Conservation (phyloP, 2,797 vertebrate genomes). For the Aeoliscus strigatus region DNA sequence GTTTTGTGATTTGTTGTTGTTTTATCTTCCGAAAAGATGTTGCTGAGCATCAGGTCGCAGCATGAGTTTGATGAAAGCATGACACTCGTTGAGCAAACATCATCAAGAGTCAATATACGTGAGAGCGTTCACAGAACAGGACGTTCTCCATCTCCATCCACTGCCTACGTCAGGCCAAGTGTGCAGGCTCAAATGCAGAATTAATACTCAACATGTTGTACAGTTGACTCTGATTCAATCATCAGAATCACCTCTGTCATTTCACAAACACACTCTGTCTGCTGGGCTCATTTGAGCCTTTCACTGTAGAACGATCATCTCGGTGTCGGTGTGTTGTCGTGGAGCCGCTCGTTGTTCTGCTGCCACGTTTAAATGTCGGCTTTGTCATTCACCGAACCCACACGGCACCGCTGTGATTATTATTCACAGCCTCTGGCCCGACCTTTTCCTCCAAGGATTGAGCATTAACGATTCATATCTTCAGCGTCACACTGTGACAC, state of each 20-base stretch:
- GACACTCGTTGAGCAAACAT: too few relatives aligned
- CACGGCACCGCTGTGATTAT: conserved; percentile 19
- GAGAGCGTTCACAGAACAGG: too few relatives aligned
- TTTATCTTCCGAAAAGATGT: too few relatives aligned
- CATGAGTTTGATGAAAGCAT: too few relatives aligned
- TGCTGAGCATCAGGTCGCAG: too few relatives aligned
- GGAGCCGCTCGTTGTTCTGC: conserved; percentile 11
- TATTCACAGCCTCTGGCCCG: conserved; percentile 36
- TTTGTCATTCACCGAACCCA: conserved; percentile 39
- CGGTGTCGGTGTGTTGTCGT: conserved; percentile 4
- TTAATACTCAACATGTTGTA: conserved; percentile 4
- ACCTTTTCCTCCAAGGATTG: conserved; percentile 41
- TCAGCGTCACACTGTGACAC: conserved; percentile 5
- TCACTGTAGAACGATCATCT: conserved; percentile 3
- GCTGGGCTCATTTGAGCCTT: conserved; percentile 5
- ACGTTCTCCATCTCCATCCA: too few relatives aligned
- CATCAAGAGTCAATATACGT: too few relatives aligned
- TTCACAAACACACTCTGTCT: not conserved
- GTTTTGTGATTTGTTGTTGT: too few relatives aligned
- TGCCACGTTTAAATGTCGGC: conserved; percentile 43
- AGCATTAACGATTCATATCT: conserved; percentile 38
- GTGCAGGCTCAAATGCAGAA: conserved; percentile 5
- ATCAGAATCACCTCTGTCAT: not conserved
- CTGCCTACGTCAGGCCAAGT: not conserved
- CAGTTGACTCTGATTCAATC: not conserved